Evolutionary conservation across 2,888 invertebrate genomes (phyloP).

Genomic region (Melieria crassipennis): DNA sequence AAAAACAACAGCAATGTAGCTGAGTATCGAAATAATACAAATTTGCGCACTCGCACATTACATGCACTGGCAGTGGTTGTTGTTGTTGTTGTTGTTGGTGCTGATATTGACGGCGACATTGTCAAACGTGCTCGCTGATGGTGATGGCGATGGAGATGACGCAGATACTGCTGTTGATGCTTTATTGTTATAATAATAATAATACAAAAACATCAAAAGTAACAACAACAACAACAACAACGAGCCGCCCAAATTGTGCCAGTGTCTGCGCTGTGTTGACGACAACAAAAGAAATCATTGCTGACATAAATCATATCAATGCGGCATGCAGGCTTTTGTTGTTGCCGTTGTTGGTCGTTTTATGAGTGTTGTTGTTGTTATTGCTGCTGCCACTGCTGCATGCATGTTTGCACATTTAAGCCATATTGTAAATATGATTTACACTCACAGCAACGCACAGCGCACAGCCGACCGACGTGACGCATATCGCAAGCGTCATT

Average conservation of each 20-base stretch:
- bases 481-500: too few species aligned
- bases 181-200: neutral
- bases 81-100: too few species aligned
- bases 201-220: neutral
- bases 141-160: too few species aligned
- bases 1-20: too few species aligned
- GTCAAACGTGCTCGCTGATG: too few species aligned
- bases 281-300: conserved; percentile 13
- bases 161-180: neutral
- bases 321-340: neutral
- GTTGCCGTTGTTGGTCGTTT: neutral
- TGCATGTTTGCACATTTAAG: too few species aligned
- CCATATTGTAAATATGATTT: neutral
- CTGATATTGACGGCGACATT: too few species aligned
- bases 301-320: conserved; percentile 11
- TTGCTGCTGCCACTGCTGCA: neutral
- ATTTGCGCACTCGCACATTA: too few species aligned
- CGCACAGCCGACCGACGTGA: neutral
- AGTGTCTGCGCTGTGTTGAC: neutral
- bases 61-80: too few species aligned
- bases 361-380: neutral
- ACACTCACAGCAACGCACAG: neutral
- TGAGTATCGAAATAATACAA: too few species aligned
- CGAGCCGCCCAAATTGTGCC: neutral
- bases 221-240: neutral